Conservation (phyloP, 2,113 vertebrate genomes). For the Tapirus terrestris region DNA sequence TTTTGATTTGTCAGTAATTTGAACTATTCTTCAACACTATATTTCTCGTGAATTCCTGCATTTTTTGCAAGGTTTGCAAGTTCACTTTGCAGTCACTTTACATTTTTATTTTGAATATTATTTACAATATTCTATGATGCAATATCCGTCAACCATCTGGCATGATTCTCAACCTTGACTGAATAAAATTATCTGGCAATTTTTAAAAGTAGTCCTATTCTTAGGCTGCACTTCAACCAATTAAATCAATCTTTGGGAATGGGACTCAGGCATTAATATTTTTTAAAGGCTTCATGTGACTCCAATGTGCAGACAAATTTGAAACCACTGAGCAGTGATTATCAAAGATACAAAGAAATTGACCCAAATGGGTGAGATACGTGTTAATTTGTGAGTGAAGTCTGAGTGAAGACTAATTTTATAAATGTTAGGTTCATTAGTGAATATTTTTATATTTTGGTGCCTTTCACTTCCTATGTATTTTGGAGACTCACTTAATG, state of each 20-base stretch:
- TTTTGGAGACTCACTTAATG: neutral
- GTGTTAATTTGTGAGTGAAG: slow-evolving; percentile 2
- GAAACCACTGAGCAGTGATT: slow-evolving; percentile 26
- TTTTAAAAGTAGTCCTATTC: neutral
- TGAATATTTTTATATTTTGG: slow-evolving; percentile 30
- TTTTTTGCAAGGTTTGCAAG: neutral
- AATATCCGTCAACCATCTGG: neutral
- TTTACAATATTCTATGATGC: neutral
- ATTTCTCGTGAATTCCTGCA: neutral
- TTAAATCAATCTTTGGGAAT: slow-evolving; percentile 42
- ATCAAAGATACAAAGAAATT: slow-evolving; percentile 25
- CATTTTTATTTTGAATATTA: slow-evolving; percentile 30
- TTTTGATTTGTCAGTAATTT: slow-evolving; percentile 12
- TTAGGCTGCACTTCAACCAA: neutral
- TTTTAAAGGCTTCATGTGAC: neutral
- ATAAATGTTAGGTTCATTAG: slow-evolving; percentile 1
- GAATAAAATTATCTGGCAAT: neutral
- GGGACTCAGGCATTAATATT: neutral
- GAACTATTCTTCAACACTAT: neutral
- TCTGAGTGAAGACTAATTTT: slow-evolving; percentile 35
- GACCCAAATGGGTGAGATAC: neutral
- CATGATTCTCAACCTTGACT: neutral
- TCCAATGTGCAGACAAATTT: slow-evolving; percentile 19
- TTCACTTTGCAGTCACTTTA: slow-evolving; percentile 37
- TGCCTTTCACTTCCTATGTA: neutral